These are phyloP conservation scores for Neoitamus cyanurus DNA, from an alignment of 2,888 invertebrate genomes.

Conservation along the genomic window DNA sequence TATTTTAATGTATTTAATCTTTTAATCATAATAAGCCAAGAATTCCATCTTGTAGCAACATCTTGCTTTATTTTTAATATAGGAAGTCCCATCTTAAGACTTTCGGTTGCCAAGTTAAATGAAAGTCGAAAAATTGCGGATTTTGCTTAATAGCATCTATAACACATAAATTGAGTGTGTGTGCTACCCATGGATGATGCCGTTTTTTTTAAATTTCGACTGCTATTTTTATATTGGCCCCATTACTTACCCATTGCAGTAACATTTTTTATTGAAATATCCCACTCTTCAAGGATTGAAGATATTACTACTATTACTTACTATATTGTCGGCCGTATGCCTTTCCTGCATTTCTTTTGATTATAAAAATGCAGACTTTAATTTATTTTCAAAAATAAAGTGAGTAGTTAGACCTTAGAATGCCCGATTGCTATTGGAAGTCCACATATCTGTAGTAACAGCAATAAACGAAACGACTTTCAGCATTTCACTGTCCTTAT, in stretches of 20 bases:
- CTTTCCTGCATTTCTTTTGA: too few species aligned
- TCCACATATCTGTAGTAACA: not conserved
- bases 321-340: not conserved
- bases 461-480: not conserved
- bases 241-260: conserved; percentile 42
- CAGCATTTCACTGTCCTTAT: not conserved
- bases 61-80: conserved; percentile 45
- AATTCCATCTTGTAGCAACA: conserved; percentile 47
- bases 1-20: conserved; percentile 11
- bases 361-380: not conserved
- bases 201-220: conserved; percentile 24
- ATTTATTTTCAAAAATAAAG: not conserved
- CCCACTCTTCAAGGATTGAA: not conserved
- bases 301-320: not conserved
- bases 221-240: conserved; percentile 29
- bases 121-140: too few species aligned
- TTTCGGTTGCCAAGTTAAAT: conserved; percentile 35
- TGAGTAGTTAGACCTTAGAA: not conserved
- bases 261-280: conserved; percentile 3
- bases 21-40: conserved; percentile 37
- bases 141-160: too few species aligned
- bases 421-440: not conserved
- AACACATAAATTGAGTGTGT: too few species aligned
- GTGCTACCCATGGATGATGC: conserved; percentile 43
- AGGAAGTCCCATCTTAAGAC: conserved; percentile 2